Conservation (phyloP, 2,888 invertebrate species). For the Chalcosyrphus nemorum region DNA sequence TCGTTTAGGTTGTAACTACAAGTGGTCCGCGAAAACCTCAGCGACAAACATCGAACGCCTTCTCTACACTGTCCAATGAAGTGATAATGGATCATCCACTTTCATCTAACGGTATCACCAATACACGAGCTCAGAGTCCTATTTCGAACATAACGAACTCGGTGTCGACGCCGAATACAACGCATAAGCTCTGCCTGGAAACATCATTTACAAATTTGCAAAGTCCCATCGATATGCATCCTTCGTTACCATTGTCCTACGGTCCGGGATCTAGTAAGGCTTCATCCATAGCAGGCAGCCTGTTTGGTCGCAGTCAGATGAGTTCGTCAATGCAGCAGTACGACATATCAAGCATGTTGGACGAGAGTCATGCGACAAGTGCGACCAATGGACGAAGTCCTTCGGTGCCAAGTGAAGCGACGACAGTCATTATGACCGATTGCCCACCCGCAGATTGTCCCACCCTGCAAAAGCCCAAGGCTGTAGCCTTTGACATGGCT, state of each 20-base stretch:
- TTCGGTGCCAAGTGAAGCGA: slow-evolving; percentile 79
- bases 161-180: slow-evolving; percentile 82
- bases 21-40: slow-evolving; percentile 91
- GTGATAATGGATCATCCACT: slow-evolving; percentile 66
- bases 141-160: slow-evolving; percentile 81
- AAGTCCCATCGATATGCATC: slow-evolving; percentile 81
- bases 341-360: slow-evolving; percentile 81
- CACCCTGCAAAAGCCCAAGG: slow-evolving; percentile 75
- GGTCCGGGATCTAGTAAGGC: slow-evolving; percentile 78
- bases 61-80: slow-evolving; percentile 81
- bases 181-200: slow-evolving; percentile 86
- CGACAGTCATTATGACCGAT: slow-evolving; percentile 77
- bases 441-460: slow-evolving; percentile 51
- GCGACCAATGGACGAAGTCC: slow-evolving; percentile 78
- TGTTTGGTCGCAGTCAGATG: slow-evolving; percentile 81
- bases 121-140: slow-evolving; percentile 82
- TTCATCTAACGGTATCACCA: slow-evolving; percentile 76
- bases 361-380: slow-evolving; percentile 78
- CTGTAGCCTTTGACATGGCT: slow-evolving; percentile 81
- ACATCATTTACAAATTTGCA: slow-evolving; percentile 89
- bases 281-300: slow-evolving; percentile 81
- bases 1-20: slow-evolving; percentile 88
- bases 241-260: slow-evolving; percentile 64
- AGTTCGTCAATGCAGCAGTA: slow-evolving; percentile 81
- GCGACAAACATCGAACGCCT: slow-evolving; percentile 83